Evolutionary conservation across 2,113 vertebrate genomes (phyloP), one percentile per base, ranked within the genome.

Genomic region (Phodopus roborovskii): DNA sequence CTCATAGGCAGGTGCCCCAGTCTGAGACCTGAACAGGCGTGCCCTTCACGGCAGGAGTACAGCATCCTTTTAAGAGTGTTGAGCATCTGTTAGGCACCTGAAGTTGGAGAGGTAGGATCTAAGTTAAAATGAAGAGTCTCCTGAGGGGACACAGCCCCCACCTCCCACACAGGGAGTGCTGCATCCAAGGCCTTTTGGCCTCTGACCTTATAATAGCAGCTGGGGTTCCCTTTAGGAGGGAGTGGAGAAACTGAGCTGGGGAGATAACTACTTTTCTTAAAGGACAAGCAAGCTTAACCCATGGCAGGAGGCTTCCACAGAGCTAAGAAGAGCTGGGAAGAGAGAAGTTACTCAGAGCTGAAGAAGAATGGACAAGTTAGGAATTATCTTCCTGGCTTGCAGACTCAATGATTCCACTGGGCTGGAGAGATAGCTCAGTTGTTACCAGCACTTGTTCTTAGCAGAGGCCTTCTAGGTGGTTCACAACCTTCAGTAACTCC

Each of bases 1-100:
- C 17, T 48, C 62, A 50, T 11, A 16, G 79, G 17, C 24, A 20
- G 75, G 36, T 22, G 0, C 24, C 3, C 64, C 36, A 5, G 39
- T 0, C 60, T 0, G 88, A 89, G 78, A 9, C 26, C 36, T 12
- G 62, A 12, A 56, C 50, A 39, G n/a, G 45, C 17, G 4, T 15
- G 64, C 19, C 13, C 56, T 28, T 83, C 58, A 17, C 9, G 24
- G n/a, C 7, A 42, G 20, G 12, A 62, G 56, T 39, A 7, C 16
- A 28, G 17, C n/a, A 17, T 26, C 56, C n/a, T 82, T 58, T 58
- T 17, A 22, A 60, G 26, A 42, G 16, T 50, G 8, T 15, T 16
- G 50, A 33, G 24, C n/a, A 26, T 1, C 30, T 39, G 0, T 64
- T 24, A 17, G 0, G 9, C 36, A 12, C 15, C n/a, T 33, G 6